Base-by-base conservation (phyloP, 2,797 vertebrate species). In the Halcyon smyrnensis region DNA sequence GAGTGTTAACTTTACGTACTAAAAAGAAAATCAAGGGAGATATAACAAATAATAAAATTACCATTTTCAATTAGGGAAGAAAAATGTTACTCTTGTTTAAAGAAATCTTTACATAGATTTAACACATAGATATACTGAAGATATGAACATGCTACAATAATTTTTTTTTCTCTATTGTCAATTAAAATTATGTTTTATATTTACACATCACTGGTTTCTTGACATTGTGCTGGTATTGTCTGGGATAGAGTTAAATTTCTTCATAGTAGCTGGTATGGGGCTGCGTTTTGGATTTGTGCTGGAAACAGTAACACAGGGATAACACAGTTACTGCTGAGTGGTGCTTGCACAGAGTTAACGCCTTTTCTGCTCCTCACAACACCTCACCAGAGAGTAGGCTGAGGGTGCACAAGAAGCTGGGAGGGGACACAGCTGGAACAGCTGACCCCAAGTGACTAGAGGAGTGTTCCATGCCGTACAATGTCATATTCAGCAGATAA, bases 71-170 rank as follows among this genome's bases (percentile, higher is more conserved):
- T 92, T 95, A 88, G 59, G 87, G 87, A 89, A 75, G 12, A 28
- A 73, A 91, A 45, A 53, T 83, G 83, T 89, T 87, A 48, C 27
- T 89, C 96, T 96, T 87, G 41, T 88, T 97, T 93, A 96, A 83
- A 93, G 36, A 57, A 84, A 43, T 69, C 54, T 63, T 97, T 96
- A 93, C 75, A 83, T 48, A 92, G 90, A 89, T 87, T 12, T 90
- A 18, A 17, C 54, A 63, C 25, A 78, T 83, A 79, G 90, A 92
- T 89, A 89, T 73, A 65, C 43, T 76, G 54, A 71, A 63, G 67
- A 92, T 43, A 80, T 48, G 59, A 95, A 82, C 14, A 5, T 87
- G 74, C 96, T 63, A 59, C 10, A 87, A 87, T 62, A 91, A 92
- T 93, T 89, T 75, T 12, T 12, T 37, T 75, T 96, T 78, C 59